Conservation (phyloP, 2,888 invertebrate genomes). For the Dasypogon diadema region DNA sequence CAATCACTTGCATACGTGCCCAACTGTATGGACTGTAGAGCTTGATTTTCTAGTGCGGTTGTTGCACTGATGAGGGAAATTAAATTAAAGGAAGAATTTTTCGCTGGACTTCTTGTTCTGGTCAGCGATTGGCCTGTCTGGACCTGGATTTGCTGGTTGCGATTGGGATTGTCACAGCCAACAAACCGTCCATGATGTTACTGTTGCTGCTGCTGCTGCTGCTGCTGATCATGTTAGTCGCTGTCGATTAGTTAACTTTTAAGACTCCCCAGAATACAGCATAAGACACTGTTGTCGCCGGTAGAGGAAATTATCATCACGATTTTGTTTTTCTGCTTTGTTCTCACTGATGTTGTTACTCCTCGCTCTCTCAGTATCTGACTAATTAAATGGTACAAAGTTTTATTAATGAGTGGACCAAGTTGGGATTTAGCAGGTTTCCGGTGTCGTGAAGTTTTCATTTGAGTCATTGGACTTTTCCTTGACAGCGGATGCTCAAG, state of each 20-base stretch:
- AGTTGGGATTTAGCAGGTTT: slow-evolving; percentile 37
- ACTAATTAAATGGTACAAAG: slow-evolving; percentile 49
- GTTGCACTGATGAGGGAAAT: slow-evolving; percentile 47
- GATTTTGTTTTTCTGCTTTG: slow-evolving; percentile 21
- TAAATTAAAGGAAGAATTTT: slow-evolving; percentile 43
- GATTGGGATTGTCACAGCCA: slow-evolving; percentile 8
- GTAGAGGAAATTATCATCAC: slow-evolving; percentile 46
- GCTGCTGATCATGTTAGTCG: slow-evolving; percentile 11
- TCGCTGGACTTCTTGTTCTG: slow-evolving; percentile 10
- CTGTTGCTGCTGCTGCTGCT: slow-evolving; percentile 14
- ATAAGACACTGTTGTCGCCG: slow-evolving; percentile 29
- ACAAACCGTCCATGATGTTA: not conserved
- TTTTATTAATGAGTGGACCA: slow-evolving; percentile 45
- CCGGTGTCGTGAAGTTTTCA: slow-evolving; percentile 28
- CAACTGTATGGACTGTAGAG: no score
- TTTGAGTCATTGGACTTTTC: slow-evolving; percentile 37
- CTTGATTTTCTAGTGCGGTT: slow-evolving; percentile 14
- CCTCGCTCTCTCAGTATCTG: not conserved
- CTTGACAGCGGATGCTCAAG: not conserved
- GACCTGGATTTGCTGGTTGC: no score
- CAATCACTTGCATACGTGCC: not conserved
- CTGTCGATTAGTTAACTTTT: slow-evolving; percentile 46
- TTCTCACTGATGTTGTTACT: not conserved
- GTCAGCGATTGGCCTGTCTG: not conserved
- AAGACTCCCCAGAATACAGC: slow-evolving; percentile 40